phyloP scores from a whole-genome alignment of 2,888 invertebrate species.

The Ctenicera cuprea region DNA sequence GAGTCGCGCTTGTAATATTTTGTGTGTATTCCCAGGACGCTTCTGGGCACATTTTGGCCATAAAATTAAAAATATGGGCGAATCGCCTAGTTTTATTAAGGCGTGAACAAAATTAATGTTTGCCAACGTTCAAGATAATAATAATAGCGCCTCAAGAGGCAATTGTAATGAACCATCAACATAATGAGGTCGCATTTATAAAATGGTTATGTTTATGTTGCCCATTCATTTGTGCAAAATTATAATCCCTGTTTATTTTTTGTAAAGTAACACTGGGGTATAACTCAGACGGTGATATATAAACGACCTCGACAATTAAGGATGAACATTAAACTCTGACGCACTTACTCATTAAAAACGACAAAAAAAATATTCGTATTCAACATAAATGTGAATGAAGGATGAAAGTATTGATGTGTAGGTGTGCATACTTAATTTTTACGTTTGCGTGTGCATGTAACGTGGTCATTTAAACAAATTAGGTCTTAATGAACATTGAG shows the following conservation, averaged over 20 bases:
- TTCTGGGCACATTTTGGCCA: constrained; percentile 33
- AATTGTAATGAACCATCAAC: constrained; percentile 43
- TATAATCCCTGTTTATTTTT: constrained; percentile 5
- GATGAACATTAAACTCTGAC: no score
- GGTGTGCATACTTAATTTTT: neutral
- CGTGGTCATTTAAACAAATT: neutral
- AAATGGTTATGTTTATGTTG: constrained; percentile 38
- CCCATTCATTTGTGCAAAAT: constrained; percentile 32
- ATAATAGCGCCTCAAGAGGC: constrained; percentile 36
- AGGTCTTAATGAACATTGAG: neutral
- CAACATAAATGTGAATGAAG: no score
- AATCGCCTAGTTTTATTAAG: constrained; percentile 41
- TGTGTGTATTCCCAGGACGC: constrained; percentile 18
- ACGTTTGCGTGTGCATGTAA: constrained; percentile 1
- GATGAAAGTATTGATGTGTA: neutral
- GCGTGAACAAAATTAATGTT: constrained; percentile 44
- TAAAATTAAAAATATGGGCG: constrained; percentile 44
- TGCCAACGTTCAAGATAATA: constrained; percentile 38
- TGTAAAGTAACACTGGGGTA: neutral
- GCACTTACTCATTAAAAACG: no score
- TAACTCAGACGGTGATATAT: no score
- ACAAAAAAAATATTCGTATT: no score
- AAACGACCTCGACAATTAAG: no score
- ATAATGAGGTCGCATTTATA: constrained; percentile 45
- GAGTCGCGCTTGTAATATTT: neutral